Evolutionary conservation across 2,797 vertebrate species (phyloP).

Genomic region (Notolepis coatsorum): DNA sequence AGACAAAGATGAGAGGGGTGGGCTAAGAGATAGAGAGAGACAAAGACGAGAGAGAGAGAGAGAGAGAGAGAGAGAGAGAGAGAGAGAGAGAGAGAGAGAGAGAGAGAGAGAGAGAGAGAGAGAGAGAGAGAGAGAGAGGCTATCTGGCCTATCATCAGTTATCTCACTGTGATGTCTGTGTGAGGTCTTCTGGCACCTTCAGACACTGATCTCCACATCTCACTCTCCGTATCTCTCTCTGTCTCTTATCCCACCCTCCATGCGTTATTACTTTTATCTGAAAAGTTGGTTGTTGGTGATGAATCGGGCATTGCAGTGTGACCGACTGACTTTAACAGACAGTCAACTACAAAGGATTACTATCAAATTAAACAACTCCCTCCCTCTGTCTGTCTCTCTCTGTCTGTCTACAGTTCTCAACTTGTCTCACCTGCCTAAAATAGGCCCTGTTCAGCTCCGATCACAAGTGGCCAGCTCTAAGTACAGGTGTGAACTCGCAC

Average conservation of each 20-base stretch:
- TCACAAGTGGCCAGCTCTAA: no score
- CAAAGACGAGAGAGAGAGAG: slow-evolving; percentile 60
- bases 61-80: neutral
- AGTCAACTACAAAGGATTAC: no score
- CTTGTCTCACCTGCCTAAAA: neutral
- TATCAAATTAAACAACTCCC: no score
- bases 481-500: no score
- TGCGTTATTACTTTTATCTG: no score
- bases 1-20: no score
- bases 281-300: no score
- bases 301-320: no score
- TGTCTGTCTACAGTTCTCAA: neutral
- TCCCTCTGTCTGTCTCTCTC: slow-evolving; percentile 1
- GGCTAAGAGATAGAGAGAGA: no score
- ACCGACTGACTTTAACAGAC: no score
- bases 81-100: neutral
- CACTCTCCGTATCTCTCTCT: slow-evolving; percentile 7
- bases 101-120: neutral
- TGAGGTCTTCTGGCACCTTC: slow-evolving; percentile 72
- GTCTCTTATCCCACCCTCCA: slow-evolving; percentile 15
- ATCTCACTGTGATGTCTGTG: slow-evolving; percentile 59
- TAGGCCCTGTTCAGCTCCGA: no score
- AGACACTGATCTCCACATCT: slow-evolving; percentile 64
- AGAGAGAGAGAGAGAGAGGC: slow-evolving; percentile 66
- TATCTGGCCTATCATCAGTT: slow-evolving; percentile 67